Evolutionary conservation across 2,888 invertebrate genomes (phyloP), one percentile per base, ranked within the genome.

Genomic region (Xestia rhomboidea): DNA sequence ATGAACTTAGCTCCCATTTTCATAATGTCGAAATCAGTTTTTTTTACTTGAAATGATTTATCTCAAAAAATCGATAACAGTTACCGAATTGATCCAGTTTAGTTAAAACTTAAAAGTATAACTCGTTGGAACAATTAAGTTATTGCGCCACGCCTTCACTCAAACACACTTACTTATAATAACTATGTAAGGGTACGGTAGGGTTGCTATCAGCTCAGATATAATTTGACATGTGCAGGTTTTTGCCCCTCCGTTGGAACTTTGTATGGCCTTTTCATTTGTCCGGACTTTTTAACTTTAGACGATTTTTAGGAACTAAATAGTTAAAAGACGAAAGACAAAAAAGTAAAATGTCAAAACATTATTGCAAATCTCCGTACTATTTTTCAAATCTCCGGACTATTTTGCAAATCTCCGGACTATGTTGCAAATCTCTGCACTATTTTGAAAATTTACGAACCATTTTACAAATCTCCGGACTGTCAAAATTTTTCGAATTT

Each of bases 101-200:
- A 73, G 21, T 77, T 46, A 21, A 51, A 51, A 69, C 63, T 75
- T 64, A 41, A 68, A 68, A 70, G 64, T 78, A 73, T 73, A 73
- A 75, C 79, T 38, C 0, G 68, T 81, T 72, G 63, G 2, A 69
- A 84, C 78, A 85, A 82, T 82, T 75, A 82, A 78, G n/a, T n/a
- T n/a, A 66, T 82, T 71, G 68, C 78, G 60, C 41, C 78, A 77
- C 77, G 70, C 85, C 79, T 79, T 77, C 73, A 63, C 30, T 72
- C 44, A 64, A 64, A 41, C 63, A 24, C 62, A 49, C 27, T 41
- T 68, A 81, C 70, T 68, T 77, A 49, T n/a, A 63, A 79, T 72
- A n/a, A 54, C 66, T 62, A 62, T 70, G 38, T 70, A 51, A 70
- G 63, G 63, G 63, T 51, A 4, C 41, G 73, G 69, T 73, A 64